Conservation (phyloP, 2,797 vertebrate species). For the Poeciliopsis infans region DNA sequence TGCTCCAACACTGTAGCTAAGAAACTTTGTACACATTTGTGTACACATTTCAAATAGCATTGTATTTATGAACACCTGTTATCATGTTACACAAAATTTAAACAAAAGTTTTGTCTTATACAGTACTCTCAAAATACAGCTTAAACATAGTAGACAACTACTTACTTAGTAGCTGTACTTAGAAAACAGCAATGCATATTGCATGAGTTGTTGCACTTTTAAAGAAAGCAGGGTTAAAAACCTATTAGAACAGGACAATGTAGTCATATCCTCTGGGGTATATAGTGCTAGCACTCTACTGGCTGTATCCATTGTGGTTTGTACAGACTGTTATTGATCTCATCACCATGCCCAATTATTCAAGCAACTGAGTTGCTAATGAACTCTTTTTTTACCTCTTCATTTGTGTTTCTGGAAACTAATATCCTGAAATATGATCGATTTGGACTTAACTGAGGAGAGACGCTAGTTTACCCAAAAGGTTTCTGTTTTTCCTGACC, state of each 20-base stretch:
- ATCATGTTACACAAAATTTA: slow-evolving; percentile 6
- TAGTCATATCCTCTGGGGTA: slow-evolving; percentile 67
- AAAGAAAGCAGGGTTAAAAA: slow-evolving; percentile 73
- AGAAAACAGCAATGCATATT: slow-evolving; percentile 65
- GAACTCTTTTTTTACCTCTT: slow-evolving; percentile 53
- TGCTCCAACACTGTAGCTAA: neutral
- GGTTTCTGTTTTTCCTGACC: neutral
- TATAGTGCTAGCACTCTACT: slow-evolving; percentile 69
- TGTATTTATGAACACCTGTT: neutral
- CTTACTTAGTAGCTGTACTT: slow-evolving; percentile 64
- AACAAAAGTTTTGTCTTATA: slow-evolving; percentile 13
- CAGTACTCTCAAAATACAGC: slow-evolving; percentile 11
- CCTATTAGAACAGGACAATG: slow-evolving; percentile 72
- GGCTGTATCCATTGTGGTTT: slow-evolving; percentile 77
- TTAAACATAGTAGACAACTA: slow-evolving; percentile 27
- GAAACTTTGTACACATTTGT: too few relatives aligned
- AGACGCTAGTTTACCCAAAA: neutral
- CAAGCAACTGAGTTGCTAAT: slow-evolving; percentile 63
- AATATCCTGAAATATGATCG: slow-evolving; percentile 7
- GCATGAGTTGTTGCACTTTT: slow-evolving; percentile 72
- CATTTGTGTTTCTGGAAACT: slow-evolving; percentile 17
- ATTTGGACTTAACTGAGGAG: neutral
- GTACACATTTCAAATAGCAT: neutral
- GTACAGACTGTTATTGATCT: slow-evolving; percentile 73
- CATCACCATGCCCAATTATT: slow-evolving; percentile 65